These are phyloP conservation scores for Megalonaias nervosa DNA, from an alignment of 1,140 invertebrate species.

Conservation along the genomic window DNA sequence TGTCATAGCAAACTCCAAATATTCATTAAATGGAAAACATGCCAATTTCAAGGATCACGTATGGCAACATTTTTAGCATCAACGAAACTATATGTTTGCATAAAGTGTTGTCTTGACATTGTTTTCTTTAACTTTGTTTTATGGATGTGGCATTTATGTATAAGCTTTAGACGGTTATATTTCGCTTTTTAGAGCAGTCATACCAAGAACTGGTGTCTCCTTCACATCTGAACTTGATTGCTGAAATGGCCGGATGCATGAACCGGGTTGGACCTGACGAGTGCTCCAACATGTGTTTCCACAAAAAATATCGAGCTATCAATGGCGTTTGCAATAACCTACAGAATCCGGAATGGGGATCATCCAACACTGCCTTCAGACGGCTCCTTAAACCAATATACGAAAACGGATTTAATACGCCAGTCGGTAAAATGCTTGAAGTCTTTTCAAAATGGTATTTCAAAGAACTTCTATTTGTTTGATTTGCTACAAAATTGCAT, in stretches of 20 bases:
- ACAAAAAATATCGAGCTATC: slow-evolving; percentile 88
- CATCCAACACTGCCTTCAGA: slow-evolving; percentile 89
- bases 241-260: slow-evolving; percentile 80
- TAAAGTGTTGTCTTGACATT: no score
- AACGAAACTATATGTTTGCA: no score
- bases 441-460: no score
- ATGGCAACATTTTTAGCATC: no score
- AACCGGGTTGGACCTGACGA: slow-evolving; percentile 75
- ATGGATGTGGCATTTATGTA: no score
- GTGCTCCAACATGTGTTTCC: slow-evolving; percentile 88
- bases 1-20: no score
- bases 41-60: no score
- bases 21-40: no score
- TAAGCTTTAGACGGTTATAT: not conserved
- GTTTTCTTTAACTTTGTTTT: no score
- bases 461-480: no score
- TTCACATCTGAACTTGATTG: slow-evolving; percentile 82
- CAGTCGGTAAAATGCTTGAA: slow-evolving; percentile 77
- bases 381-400: slow-evolving; percentile 91
- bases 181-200: slow-evolving; percentile 76
- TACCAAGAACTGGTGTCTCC: slow-evolving; percentile 88
- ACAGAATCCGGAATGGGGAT: slow-evolving; percentile 91
- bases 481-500: no score
- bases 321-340: slow-evolving; percentile 98
- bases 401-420: slow-evolving; percentile 97